These are phyloP conservation scores for Lontra canadensis DNA, from an alignment of 2,113 vertebrate genomes.

Conservation along the genomic window DNA sequence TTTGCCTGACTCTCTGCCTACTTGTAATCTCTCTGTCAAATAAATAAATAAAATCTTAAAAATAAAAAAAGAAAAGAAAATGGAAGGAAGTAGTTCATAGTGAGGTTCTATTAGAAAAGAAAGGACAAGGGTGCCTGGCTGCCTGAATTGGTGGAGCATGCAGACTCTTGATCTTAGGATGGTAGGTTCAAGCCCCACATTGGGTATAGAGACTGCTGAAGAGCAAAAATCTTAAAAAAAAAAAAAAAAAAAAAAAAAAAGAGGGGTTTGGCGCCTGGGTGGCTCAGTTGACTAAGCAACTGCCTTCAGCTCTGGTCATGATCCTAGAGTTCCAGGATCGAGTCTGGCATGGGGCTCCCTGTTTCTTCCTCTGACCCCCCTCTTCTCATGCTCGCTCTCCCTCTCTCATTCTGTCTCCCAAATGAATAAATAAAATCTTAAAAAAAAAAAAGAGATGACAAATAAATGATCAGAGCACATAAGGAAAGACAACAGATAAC, in stretches of 20 bases:
- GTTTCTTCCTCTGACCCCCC: too few relatives aligned
- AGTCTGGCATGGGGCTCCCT: too few relatives aligned
- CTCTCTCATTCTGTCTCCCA: too few relatives aligned
- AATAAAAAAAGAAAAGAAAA: too few relatives aligned
- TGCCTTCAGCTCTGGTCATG: too few relatives aligned
- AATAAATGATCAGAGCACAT: neutral
- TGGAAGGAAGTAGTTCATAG: neutral
- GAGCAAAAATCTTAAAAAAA: neutral
- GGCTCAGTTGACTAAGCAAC: too few relatives aligned
- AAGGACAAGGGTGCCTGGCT: neutral
- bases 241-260: neutral
- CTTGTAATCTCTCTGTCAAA: too few relatives aligned
- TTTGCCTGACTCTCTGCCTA: too few relatives aligned
- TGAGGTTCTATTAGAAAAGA: slow-evolving; percentile 3
- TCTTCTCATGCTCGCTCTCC: too few relatives aligned
- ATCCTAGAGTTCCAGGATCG: too few relatives aligned
- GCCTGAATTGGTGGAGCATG: neutral
- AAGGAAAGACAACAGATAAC: neutral
- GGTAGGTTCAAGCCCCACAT: neutral
- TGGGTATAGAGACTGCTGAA: neutral
- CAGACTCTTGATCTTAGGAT: neutral
- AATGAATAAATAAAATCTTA: neutral
- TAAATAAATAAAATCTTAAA: too few relatives aligned
- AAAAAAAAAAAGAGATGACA: neutral
- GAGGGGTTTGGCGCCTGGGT: neutral